Base-by-base conservation (phyloP, 2,888 invertebrate genomes). In the Deilephila porcellus region DNA sequence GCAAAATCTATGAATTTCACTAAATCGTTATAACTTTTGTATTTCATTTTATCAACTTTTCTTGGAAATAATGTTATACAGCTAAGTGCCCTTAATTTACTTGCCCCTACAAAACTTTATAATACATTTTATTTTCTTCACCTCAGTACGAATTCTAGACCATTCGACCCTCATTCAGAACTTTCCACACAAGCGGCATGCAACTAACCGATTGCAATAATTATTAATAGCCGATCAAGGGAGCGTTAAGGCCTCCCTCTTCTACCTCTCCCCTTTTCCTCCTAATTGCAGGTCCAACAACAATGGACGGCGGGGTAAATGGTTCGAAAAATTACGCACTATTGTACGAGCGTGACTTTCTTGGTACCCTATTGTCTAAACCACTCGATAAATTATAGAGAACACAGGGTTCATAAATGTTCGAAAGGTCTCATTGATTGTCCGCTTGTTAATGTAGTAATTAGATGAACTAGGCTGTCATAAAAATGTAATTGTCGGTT, bases 241-340 rank as follows among this genome's bases (percentile, higher is more conserved):
- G 75, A 78, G 80, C 83, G 82, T 84, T 73, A 67, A 67, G 25
- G 78, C 45, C 53, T 71, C 71, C 37, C 75, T 77, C 74, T 6
- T 29, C 19, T 6, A 3, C 17, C 14, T 25, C 60, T 75, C 70
- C 73, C 77, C 74, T 76, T 71, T 74, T 71, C 79, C 74, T 76
- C 74, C 81, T 88, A 88, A 89, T 89, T 88, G 86, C 86, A 84
- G 78, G 77, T 76, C 80, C 74, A 62, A 81, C 80, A 80, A 87
- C 86, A 87, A 89, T 86, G 87, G 84, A 73, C 74, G 77, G 74
- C 78, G 81, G 76, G 82, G 85, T 79, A 89, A 92, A 91, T 91
- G 90, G 85, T 72, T 87, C 87, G 91, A 91, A 91, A 91, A 91
- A 91, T 91, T 90, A 88, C 88, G 83, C 85, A 86, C 88, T 88